These are phyloP conservation scores for Cololabis saira DNA, from an alignment of 2,113 vertebrate genomes.

Conservation along the genomic window DNA sequence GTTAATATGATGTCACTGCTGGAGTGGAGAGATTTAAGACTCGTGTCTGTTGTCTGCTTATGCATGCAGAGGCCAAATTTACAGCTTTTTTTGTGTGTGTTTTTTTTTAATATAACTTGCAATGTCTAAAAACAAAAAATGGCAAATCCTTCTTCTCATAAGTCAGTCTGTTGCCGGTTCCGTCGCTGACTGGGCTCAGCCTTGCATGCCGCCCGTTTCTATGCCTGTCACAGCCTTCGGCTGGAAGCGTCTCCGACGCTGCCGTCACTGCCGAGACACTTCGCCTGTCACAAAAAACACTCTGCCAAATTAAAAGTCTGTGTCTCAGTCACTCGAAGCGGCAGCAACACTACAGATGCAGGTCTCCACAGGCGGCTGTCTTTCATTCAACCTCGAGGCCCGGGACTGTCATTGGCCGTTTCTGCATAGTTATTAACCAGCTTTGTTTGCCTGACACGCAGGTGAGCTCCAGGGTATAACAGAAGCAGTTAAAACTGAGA, in stretches of 20 bases:
- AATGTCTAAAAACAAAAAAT: slow-evolving; percentile 10
- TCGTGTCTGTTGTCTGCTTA: slow-evolving; percentile 41
- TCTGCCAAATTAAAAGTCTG: slow-evolving; percentile 56
- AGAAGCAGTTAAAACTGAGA: slow-evolving; percentile 26
- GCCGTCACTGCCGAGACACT: slow-evolving; percentile 26
- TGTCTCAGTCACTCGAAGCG: slow-evolving; percentile 34
- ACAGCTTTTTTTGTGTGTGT: not conserved
- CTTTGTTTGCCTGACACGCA: slow-evolving; percentile 49
- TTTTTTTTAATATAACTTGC: slow-evolving; percentile 34
- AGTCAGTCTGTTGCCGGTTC: slow-evolving; percentile 53
- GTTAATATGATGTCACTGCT: slow-evolving; percentile 51
- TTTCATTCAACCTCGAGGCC: slow-evolving; percentile 49
- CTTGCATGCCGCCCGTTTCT: slow-evolving; percentile 45
- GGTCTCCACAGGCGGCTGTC: slow-evolving; percentile 47
- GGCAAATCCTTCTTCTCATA: slow-evolving; percentile 35
- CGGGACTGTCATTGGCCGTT: slow-evolving; percentile 37
- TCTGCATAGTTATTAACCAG: slow-evolving; percentile 43
- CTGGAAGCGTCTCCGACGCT: slow-evolving; percentile 46
- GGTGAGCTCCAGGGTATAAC: slow-evolving; percentile 39
- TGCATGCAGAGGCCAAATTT: slow-evolving; percentile 51
- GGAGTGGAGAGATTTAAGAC: slow-evolving; percentile 54
- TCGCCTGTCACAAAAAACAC: slow-evolving; percentile 38
- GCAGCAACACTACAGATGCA: slow-evolving; percentile 22
- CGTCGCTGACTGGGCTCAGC: slow-evolving; percentile 52
- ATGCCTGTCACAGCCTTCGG: slow-evolving; percentile 62